phyloP scores from a whole-genome alignment of 2,888 invertebrate species.

The Lasioglossum pauxillum region DNA sequence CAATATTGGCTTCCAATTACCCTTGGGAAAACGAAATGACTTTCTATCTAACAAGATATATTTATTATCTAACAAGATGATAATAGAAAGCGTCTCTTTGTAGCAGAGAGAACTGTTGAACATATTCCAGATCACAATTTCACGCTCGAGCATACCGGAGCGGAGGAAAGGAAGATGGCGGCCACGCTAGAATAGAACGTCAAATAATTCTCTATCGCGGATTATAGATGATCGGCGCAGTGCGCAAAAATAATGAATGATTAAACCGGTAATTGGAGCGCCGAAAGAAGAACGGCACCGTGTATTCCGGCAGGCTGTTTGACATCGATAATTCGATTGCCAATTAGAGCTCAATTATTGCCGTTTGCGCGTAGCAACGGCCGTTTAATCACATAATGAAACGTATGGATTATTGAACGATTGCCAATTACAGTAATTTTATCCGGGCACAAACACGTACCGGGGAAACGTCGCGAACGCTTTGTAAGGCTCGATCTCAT shows the following conservation, averaged over 20 bases:
- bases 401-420: conserved; percentile 27
- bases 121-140: background rate
- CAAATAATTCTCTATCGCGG: background rate
- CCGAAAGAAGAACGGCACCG: conserved; percentile 13
- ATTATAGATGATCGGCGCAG: background rate
- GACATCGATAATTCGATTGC: conserved; percentile 33
- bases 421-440: conserved; percentile 5
- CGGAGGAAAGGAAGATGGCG: background rate
- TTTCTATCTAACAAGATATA: background rate
- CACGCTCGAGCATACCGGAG: background rate
- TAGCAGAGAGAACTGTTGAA: background rate
- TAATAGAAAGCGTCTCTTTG: background rate
- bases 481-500: background rate
- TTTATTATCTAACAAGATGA: background rate
- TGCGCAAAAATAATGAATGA: conserved; percentile 32
- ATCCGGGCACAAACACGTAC: background rate
- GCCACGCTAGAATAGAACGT: background rate
- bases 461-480: background rate
- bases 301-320: conserved; percentile 15
- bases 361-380: conserved; percentile 9
- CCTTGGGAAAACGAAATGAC: no score
- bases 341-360: conserved; percentile 35
- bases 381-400: conserved; percentile 26
- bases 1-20: no score
- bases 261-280: conserved; percentile 29